phyloP scores from a whole-genome alignment of 2,797 vertebrate genomes.

The Aldrovandia affinis region DNA sequence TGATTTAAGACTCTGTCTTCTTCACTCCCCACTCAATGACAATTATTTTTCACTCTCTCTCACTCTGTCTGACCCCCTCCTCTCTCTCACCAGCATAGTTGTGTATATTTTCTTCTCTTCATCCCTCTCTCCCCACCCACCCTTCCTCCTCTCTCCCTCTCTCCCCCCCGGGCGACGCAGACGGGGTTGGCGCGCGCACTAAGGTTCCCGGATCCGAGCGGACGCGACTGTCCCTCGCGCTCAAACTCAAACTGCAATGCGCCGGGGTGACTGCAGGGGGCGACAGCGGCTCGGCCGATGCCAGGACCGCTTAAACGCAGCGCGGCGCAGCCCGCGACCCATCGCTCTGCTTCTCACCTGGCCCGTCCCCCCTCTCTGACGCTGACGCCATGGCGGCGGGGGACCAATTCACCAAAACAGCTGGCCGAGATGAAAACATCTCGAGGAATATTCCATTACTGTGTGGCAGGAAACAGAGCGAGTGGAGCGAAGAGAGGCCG shows the following conservation, averaged over 20 bases:
- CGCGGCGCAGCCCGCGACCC: neutral
- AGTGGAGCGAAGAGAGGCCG: neutral
- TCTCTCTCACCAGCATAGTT: neutral
- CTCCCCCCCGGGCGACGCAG: slow-evolving; percentile 9
- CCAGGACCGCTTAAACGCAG: slow-evolving; percentile 44
- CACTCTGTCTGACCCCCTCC: slow-evolving; percentile 24
- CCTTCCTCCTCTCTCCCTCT: too few species aligned
- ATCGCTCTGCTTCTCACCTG: neutral
- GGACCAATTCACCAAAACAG: too few species aligned
- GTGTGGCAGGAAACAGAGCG: neutral
- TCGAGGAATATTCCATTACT: slow-evolving; percentile 11
- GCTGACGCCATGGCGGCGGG: too few species aligned
- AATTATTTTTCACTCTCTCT: slow-evolving; percentile 9
- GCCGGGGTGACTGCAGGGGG: slow-evolving; percentile 19
- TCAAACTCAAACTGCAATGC: slow-evolving; percentile 45
- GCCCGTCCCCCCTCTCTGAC: too few species aligned
- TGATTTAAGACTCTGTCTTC: slow-evolving; percentile 48
- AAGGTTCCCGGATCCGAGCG: slow-evolving; percentile 44
- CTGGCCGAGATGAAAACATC: slow-evolving; percentile 13
- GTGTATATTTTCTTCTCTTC: neutral
- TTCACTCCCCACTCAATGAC: slow-evolving; percentile 28
- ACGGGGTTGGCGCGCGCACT: slow-evolving; percentile 16
- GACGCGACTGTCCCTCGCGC: slow-evolving; percentile 45
- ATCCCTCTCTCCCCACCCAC: neutral
- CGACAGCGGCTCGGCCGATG: slow-evolving; percentile 39